A percentile compares a stretch with the other conserved stretches of the same genome.
Evolutionary conservation across 2,888 invertebrate genomes (phyloP).

Genomic region (Scaptomyza tumidula): DNA sequence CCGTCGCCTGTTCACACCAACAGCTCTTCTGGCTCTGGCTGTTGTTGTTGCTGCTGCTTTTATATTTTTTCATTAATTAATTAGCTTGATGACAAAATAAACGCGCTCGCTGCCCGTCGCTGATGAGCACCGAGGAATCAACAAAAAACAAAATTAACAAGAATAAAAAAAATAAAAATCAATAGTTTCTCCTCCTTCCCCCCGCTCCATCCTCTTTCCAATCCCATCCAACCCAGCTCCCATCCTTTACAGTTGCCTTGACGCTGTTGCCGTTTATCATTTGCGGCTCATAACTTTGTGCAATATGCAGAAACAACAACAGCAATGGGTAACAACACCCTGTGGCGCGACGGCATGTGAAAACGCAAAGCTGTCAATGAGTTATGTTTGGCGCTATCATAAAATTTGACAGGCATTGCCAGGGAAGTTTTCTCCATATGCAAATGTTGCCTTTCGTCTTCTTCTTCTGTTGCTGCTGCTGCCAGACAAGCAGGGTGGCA

Average conservation of each 20-base stretch:
- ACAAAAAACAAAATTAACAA: conserved; percentile 16
- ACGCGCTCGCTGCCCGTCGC: conserved; percentile 50
- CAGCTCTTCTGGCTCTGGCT: conserved; percentile 33
- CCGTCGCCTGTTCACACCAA: conserved; percentile 66
- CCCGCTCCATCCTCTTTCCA: not conserved
- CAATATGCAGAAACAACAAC: conserved; percentile 71
- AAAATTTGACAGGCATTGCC: conserved; percentile 79
- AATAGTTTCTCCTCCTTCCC: conserved; percentile 38
- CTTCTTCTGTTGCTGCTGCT: not conserved
- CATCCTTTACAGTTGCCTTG: not conserved
- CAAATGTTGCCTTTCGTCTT: conserved; percentile 60
- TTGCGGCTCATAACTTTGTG: conserved; percentile 81
- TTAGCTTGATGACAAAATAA: conserved; percentile 80
- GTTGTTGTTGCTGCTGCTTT: not conserved
- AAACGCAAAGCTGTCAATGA: conserved; percentile 80
- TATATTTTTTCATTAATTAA: conserved; percentile 72
- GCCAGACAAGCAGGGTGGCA: conserved; percentile 38
- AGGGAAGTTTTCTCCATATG: conserved; percentile 68
- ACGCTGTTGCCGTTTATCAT: conserved; percentile 69
- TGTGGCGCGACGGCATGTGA: conserved; percentile 63
- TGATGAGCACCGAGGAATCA: conserved; percentile 61
- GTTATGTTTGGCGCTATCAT: conserved; percentile 82
- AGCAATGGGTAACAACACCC: conserved; percentile 30
- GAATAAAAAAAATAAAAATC: conserved; percentile 55
- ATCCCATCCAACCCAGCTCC: not conserved